phyloP scores from a whole-genome alignment of 2,797 vertebrate species.

The Buphagus erythrorhynchus region DNA sequence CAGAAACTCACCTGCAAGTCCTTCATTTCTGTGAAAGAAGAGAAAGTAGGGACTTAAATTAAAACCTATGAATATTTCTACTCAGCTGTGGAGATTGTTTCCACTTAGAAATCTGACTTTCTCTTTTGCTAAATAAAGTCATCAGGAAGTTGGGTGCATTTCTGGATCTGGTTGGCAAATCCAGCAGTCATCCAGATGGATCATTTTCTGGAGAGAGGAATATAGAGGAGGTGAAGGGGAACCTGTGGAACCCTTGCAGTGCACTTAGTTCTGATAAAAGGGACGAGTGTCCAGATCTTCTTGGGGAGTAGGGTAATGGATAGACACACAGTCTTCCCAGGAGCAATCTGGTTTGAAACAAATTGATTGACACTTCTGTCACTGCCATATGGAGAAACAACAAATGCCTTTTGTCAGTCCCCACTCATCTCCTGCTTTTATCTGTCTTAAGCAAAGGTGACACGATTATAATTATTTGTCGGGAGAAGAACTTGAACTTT shows the following conservation, averaged over 20 bases:
- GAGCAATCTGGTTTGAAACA: not conserved
- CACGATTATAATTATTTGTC: not conserved
- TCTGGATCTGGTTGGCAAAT: not conserved
- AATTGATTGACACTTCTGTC: not conserved
- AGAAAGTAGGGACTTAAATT: not conserved
- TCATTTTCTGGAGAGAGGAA: not conserved
- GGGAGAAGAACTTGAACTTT: not conserved
- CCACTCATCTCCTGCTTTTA: not conserved
- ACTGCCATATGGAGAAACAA: not conserved
- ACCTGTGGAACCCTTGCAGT: not conserved
- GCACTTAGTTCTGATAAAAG: not conserved
- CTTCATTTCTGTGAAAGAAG: not conserved
- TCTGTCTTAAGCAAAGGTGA: not conserved
- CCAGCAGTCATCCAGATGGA: not conserved
- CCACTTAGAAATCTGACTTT: not conserved
- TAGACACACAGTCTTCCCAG: not conserved
- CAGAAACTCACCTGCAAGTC: not conserved
- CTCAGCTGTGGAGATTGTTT: not conserved
- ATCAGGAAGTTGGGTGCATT: not conserved
- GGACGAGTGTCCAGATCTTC: not conserved
- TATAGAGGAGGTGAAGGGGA: not conserved
- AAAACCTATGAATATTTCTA: not conserved
- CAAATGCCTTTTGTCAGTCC: not conserved
- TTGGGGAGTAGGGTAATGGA: not conserved
- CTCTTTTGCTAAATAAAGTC: not conserved